These are phyloP conservation scores for Leptinotarsa haldemani DNA, from an alignment of 2,888 invertebrate species.

Conservation along the genomic window DNA sequence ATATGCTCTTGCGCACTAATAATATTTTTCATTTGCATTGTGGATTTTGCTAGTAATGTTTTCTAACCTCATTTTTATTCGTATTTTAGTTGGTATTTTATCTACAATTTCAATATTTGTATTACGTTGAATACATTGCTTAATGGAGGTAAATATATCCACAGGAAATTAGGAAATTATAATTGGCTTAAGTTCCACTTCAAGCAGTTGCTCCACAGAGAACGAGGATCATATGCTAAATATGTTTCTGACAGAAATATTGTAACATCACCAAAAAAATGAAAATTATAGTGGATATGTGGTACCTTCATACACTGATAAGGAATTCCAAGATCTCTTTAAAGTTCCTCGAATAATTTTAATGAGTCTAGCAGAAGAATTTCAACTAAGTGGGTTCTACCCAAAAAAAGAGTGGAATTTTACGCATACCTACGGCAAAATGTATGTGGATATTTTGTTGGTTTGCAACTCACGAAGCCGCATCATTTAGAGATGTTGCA, in stretches of 20 bases:
- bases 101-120: no score
- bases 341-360: background rate
- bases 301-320: background rate
- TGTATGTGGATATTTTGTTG: background rate
- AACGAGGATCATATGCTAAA: background rate
- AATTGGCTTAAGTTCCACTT: background rate
- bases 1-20: no score
- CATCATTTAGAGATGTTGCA: conserved; percentile 14
- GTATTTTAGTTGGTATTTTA: no score
- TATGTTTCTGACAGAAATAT: background rate
- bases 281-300: background rate
- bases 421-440: background rate
- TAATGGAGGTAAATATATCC: no score
- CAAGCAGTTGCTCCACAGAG: background rate
- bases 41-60: no score
- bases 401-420: background rate
- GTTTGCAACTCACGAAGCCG: conserved; percentile 7
- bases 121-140: no score
- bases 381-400: background rate
- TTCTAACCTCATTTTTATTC: no score
- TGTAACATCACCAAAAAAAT: background rate
- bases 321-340: background rate
- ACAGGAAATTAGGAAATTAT: no score
- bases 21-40: no score
- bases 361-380: background rate